Percentiles rank a stretch among this genome's conserved stretches.
Evolutionary conservation across 2,113 vertebrate genomes (phyloP).

Genomic region (Serinus canaria): DNA sequence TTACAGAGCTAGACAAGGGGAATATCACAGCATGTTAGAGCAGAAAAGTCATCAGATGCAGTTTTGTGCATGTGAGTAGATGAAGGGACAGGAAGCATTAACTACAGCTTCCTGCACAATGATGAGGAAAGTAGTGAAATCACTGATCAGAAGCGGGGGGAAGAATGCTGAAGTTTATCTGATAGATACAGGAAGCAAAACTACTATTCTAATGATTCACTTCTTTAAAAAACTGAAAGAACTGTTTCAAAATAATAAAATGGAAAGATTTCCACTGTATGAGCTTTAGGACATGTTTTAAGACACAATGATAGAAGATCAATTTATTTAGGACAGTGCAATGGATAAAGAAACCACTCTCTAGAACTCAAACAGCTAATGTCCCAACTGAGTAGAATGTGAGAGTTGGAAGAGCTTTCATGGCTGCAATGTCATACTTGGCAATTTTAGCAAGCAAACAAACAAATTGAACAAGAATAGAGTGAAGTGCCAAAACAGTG

Average conservation of each 20-base stretch:
- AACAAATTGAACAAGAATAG: not conserved
- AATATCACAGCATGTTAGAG: not conserved
- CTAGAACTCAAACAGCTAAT: not conserved
- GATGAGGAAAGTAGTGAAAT: not conserved
- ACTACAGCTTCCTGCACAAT: not conserved
- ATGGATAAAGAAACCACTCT: not conserved
- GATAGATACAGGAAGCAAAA: not conserved
- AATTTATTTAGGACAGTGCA: not conserved
- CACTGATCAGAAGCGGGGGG: not conserved
- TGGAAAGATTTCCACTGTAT: not conserved
- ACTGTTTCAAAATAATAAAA: not conserved
- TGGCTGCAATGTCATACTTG: not conserved
- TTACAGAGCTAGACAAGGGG: not conserved
- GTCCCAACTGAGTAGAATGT: not conserved
- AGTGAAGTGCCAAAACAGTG: not conserved
- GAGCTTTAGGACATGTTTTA: not conserved
- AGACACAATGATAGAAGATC: not conserved
- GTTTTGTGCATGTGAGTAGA: not conserved
- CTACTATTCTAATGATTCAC: not conserved
- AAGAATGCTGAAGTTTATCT: not conserved
- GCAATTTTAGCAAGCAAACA: not conserved
- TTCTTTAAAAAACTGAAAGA: not conserved
- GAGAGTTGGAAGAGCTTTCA: not conserved
- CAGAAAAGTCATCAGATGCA: not conserved
- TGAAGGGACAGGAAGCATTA: not conserved